phyloP scores from a whole-genome alignment of 2,797 vertebrate genomes.

The Enteromius radiatus region DNA sequence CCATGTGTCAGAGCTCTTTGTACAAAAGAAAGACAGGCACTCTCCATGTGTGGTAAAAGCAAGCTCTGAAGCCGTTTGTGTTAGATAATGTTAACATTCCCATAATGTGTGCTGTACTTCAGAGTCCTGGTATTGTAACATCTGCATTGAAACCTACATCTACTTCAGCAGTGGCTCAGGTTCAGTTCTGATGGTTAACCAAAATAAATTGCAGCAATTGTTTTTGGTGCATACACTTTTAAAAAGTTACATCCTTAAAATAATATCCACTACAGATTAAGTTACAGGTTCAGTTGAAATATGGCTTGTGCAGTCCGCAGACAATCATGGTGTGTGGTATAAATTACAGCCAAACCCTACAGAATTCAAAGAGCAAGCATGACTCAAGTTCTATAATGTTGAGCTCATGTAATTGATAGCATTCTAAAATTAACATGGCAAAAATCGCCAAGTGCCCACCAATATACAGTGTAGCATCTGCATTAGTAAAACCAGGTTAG shows the following conservation, averaged over 20 bases:
- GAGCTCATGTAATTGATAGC: rapidly evolving
- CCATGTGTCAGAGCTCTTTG: not conserved
- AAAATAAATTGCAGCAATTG: not conserved
- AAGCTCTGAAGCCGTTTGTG: not conserved
- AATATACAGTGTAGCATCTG: not conserved
- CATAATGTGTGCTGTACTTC: not conserved
- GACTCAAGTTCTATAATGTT: not conserved
- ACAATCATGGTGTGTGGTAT: too few species aligned
- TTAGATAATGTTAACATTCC: not conserved
- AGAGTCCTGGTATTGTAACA: not conserved
- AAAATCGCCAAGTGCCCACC: not conserved
- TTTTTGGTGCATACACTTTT: not conserved
- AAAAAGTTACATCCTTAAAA: not conserved
- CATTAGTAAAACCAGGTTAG: not conserved
- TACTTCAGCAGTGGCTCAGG: not conserved
- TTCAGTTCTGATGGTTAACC: not conserved
- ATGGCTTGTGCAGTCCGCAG: not conserved
- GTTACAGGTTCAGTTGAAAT: not conserved
- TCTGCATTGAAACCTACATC: not conserved
- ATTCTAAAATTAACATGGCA: not conserved
- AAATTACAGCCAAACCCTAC: not conserved
- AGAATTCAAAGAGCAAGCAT: not conserved
- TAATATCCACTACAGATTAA: too few species aligned
- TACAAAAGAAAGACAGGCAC: not conserved
- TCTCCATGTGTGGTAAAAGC: not conserved